Evolutionary conservation across 2,797 vertebrate species (phyloP).

Genomic region (Brotogeris chrysoptera): DNA sequence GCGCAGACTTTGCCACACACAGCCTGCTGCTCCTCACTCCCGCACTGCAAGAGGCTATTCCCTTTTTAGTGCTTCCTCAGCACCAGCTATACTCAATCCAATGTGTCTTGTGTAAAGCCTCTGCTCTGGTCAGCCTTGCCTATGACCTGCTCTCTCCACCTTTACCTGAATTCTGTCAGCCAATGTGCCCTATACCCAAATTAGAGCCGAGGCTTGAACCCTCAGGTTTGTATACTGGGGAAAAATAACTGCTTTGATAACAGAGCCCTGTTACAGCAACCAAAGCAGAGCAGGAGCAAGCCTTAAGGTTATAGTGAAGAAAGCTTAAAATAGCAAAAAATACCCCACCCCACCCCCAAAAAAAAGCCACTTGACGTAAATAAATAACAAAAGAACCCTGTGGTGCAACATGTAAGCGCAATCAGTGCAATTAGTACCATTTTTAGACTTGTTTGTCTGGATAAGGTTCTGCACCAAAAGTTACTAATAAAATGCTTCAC

Average conservation of each 20-base stretch:
- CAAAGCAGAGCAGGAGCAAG: neutral
- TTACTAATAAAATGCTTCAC: slow-evolving; percentile 25
- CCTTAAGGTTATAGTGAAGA: neutral
- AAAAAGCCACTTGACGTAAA: neutral
- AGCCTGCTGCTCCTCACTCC: neutral
- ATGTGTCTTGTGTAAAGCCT: neutral
- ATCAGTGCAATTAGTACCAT: neutral
- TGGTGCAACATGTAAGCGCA: neutral
- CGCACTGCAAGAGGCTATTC: neutral
- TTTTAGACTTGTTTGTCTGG: slow-evolving; percentile 31
- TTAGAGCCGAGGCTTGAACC: neutral
- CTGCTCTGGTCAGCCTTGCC: neutral
- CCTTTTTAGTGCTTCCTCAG: neutral
- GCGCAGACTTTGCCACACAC: slow-evolving; percentile 28
- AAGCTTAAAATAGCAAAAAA: neutral
- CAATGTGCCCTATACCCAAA: neutral
- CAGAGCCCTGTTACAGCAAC: neutral
- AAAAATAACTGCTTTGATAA: neutral
- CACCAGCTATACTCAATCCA: neutral
- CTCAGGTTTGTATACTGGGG: neutral
- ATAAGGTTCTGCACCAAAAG: slow-evolving; percentile 13
- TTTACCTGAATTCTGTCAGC: neutral
- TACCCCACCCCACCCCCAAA: no score
- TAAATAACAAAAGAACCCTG: neutral
- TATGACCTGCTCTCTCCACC: neutral